A percentile compares a stretch with the other conserved stretches of the same genome.
Conservation (phyloP, 2,113 vertebrate species). For the Rhagologus leucostigma region DNA sequence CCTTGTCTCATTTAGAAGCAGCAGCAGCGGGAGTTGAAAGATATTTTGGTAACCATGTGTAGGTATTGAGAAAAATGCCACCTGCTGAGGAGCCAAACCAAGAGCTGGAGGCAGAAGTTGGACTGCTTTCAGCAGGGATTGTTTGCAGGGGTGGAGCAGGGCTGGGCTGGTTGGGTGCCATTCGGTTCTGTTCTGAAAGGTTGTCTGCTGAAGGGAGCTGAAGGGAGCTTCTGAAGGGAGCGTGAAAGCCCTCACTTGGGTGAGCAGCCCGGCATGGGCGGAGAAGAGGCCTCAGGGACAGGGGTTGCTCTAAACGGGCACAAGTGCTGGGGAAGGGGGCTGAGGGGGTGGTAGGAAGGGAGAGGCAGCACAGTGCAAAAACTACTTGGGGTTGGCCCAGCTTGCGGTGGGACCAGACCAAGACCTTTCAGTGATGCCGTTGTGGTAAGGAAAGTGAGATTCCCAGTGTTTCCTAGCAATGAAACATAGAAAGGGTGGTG, state of each 20-base stretch:
- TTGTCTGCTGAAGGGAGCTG: not conserved
- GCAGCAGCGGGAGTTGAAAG: not conserved
- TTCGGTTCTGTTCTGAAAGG: not conserved
- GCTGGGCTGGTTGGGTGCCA: not conserved
- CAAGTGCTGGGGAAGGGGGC: rapidly evolving
- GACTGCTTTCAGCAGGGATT: not conserved
- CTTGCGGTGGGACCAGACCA: not conserved
- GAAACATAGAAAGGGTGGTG: not conserved
- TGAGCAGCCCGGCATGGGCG: not conserved
- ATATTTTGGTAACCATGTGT: not conserved
- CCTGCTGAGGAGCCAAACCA: not conserved
- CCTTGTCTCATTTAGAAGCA: not conserved
- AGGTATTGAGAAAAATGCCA: not conserved
- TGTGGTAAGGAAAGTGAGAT: not conserved
- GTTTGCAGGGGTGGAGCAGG: not conserved
- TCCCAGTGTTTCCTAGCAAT: not conserved
- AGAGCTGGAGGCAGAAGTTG: not conserved
- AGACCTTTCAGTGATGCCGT: not conserved
- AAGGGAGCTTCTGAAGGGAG: not conserved
- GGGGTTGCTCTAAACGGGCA: not conserved
- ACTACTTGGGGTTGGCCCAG: not conserved
- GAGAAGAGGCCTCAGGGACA: not conserved
- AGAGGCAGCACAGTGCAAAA: rapidly evolving
- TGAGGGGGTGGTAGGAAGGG: not conserved
- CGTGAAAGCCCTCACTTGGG: rapidly evolving